Evolutionary conservation across 2,113 vertebrate species (phyloP), one percentile per base, ranked within the genome.

Genomic region (Pionites leucogaster): DNA sequence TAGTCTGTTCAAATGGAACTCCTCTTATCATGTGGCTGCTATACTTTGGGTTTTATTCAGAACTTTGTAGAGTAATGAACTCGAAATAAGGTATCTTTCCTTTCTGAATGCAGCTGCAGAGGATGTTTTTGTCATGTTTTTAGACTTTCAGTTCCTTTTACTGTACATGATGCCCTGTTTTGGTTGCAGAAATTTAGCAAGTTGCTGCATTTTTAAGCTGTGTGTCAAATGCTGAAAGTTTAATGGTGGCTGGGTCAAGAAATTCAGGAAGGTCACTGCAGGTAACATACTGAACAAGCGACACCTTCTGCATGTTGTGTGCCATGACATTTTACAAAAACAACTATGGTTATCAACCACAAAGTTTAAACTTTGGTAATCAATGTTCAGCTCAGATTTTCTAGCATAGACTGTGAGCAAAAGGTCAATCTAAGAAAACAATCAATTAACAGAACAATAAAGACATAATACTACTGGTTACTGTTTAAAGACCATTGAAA

Each of bases 261-360:
- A 74, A 42, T 81, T 79, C 9, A 31, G 59, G 28, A 68, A 55
- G 39, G 19, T 8, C 27, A 53, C 7, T 1, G 4, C 5, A 0
- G 0, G 10, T 22, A 64, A 44, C 23, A 19, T 18, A n/a, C 15
- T 37, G 24, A 83, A 9, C 4, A 49, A 17, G 41, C 1, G 7
- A 57, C 20, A 63, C n/a, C 4, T 68, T 41, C 76, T 41, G 37
- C 3, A 20, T 64, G 15, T 7, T 60, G 7, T 13, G 9, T 20
- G 20, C 17, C 18, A 59, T 7, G 7, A 29, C 10, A 31, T 41
- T 82, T 82, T 37, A 17, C 42, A 83, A 82, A 68, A 82, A 9
- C 49, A 55, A 50, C 6, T 33, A 35, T 3, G 1, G 5, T 25
- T 75, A 67, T 39, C 33, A 60, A 52, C 12, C 22, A 62, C 6